Base-by-base conservation (phyloP, 2,888 invertebrate species). In the Dermolepida albohirtum region DNA sequence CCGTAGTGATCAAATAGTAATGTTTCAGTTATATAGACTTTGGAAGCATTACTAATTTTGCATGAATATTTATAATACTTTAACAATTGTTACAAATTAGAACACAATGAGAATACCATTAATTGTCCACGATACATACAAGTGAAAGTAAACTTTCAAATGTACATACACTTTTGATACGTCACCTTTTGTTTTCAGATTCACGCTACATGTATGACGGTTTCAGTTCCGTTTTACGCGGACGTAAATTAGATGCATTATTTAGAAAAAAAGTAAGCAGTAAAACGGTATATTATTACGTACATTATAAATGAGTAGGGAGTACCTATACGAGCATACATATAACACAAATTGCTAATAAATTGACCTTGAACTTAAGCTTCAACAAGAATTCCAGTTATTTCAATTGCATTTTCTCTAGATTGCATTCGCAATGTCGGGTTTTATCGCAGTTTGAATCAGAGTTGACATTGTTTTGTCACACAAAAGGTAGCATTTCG, bases 61-160 rank as follows among this genome's bases (percentile, higher is more conserved):
- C 2, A 41, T 41, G 11, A n/a, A n/a, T 12, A 47, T n/a, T 47
- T 6, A 14, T 16, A 40, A 39, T 40, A 27, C 11, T 16, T n/a
- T 34, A 47, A 47, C 14, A 29, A 16, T 49, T 8, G 29, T 11
- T 22, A 11, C 40, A 41, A 55, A 57, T 43, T 43, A 64, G 43
- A 62, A 34, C 43, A 62, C 59, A 59, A 59, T 59, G 43, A 44
- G 47, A 62, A 16, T 62, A 62, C 59, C 27, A 44, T 62, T 62
- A 62, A 29, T 59, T 44, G 44, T 47, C 47, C 59, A 43, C 43
- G 40, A 29, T 50, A n/a, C 34, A 10, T 34, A 8, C 64, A 39
- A 67, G 67, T 67, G 67, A 67, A 67, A 67, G 67, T 63, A 52
- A 14, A 63, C 67, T 67, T 67, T 67, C 67, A 67, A 67, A 67